A percentile compares a stretch with the other conserved stretches of the same genome.
Conservation (phyloP, 2,113 vertebrate genomes). For the Erinaceus europaeus region DNA sequence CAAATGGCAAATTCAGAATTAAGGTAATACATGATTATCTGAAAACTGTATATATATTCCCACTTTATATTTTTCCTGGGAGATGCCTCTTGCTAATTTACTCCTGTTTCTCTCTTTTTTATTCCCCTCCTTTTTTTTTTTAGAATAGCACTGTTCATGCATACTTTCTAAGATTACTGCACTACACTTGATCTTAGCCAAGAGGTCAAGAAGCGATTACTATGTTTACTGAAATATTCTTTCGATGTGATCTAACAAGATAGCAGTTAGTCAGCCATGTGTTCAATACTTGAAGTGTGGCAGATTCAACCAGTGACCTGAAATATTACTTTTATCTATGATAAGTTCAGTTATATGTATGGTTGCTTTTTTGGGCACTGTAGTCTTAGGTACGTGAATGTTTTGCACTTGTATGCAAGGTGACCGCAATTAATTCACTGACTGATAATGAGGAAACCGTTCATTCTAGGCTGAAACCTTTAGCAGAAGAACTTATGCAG, state of each 20-base stretch:
- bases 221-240: neutral
- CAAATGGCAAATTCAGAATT: neutral
- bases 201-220: too few species aligned
- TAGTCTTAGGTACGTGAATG: neutral
- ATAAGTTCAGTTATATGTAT: neutral
- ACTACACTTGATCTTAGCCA: too few species aligned
- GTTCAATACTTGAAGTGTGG: neutral
- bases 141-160: neutral
- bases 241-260: neutral
- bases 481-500: conserved; percentile 90
- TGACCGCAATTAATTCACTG: neutral
- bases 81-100: neutral
- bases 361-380: neutral
- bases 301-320: neutral
- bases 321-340: neutral
- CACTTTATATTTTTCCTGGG: neutral
- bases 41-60: neutral
- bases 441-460: conserved; percentile 45
- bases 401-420: neutral
- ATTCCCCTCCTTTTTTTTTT: neutral
- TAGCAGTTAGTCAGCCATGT: neutral
- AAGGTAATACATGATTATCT: neutral
- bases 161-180: neutral
- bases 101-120: neutral
- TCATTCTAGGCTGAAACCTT: conserved; percentile 89